A percentile compares a stretch with the other conserved stretches of the same genome.
Conservation (phyloP, 1,140 invertebrate genomes). For the Paramacrobiotus metropolitanus region DNA sequence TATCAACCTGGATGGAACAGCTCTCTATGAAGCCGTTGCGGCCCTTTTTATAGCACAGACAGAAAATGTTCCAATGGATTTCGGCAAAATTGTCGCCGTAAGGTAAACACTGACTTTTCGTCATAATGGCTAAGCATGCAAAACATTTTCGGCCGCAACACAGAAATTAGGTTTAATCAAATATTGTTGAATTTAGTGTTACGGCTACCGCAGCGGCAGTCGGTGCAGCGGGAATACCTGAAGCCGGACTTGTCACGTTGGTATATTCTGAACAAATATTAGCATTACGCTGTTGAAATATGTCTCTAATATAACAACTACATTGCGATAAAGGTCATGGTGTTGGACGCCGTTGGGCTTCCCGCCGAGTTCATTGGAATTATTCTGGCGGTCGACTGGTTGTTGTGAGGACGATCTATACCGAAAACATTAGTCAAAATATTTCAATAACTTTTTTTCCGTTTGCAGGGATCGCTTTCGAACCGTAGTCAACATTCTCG, state of each 20-base stretch:
- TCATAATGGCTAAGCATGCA: too few relatives aligned
- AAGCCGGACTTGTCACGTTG: constrained; percentile 32
- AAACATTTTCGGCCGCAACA: too few relatives aligned
- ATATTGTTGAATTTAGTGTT: constrained; percentile 34
- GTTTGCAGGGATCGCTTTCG: constrained; percentile 76
- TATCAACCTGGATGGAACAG: constrained; percentile 88
- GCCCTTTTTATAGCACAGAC: constrained; percentile 84
- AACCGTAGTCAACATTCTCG: constrained; percentile 85
- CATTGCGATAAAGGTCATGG: too few relatives aligned
- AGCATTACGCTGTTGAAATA: too few relatives aligned
- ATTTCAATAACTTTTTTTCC: too few relatives aligned
- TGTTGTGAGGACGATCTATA: constrained; percentile 42
- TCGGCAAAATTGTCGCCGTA: constrained; percentile 62
- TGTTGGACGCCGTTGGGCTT: constrained; percentile 70
- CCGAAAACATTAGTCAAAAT: constrained; percentile 14
- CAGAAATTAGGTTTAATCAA: too few relatives aligned
- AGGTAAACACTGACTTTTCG: constrained; percentile 45
- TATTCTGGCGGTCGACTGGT: constrained; percentile 87
- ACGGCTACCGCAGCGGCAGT: constrained; percentile 83
- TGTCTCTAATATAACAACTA: too few relatives aligned
- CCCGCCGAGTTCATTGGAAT: constrained; percentile 70
- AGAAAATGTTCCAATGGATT: constrained; percentile 41
- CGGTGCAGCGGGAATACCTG: constrained; percentile 82
- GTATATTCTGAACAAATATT: too few relatives aligned
- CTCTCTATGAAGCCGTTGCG: constrained; percentile 77